These are phyloP conservation scores for Oryzias woworae DNA, from an alignment of 2,113 vertebrate species.

Conservation along the genomic window DNA sequence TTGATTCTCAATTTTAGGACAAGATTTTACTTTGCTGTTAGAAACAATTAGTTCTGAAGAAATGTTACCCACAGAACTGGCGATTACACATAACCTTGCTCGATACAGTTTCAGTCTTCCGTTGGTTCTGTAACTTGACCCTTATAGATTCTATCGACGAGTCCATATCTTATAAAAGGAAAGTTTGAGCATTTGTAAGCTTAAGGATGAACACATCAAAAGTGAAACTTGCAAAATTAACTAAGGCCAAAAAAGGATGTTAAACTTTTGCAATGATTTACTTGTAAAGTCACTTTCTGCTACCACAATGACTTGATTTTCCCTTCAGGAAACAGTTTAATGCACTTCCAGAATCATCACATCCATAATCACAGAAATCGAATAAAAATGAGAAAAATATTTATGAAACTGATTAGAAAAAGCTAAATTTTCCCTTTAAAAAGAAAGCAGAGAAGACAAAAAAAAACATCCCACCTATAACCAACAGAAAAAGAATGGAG, in stretches of 20 bases:
- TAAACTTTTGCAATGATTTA: slow-evolving; percentile 20
- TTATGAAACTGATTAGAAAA: not conserved
- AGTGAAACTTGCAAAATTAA: slow-evolving; percentile 4
- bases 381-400: too few relatives aligned
- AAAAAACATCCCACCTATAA: not conserved
- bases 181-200: slow-evolving; percentile 1
- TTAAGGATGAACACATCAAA: slow-evolving; percentile 2
- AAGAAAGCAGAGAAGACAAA: slow-evolving; percentile 2
- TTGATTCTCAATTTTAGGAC: slow-evolving; percentile 16
- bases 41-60: too few relatives aligned
- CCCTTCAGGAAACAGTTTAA: slow-evolving; percentile 1
- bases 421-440: slow-evolving; percentile 37
- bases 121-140: too few relatives aligned
- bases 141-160: not conserved
- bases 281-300: slow-evolving; percentile 18
- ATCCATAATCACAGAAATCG: slow-evolving; percentile 13
- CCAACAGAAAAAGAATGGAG: not conserved
- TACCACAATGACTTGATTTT: slow-evolving; percentile 26
- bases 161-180: slow-evolving; percentile 18
- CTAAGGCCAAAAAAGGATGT: not conserved
- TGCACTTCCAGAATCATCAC: slow-evolving; percentile 35
- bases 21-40: slow-evolving; percentile 7
- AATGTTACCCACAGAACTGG: too few relatives aligned
- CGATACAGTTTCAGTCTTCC: too few relatives aligned
- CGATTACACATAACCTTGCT: too few relatives aligned